Conservation (phyloP, 2,797 vertebrate genomes). For the Myotis planiceps region DNA sequence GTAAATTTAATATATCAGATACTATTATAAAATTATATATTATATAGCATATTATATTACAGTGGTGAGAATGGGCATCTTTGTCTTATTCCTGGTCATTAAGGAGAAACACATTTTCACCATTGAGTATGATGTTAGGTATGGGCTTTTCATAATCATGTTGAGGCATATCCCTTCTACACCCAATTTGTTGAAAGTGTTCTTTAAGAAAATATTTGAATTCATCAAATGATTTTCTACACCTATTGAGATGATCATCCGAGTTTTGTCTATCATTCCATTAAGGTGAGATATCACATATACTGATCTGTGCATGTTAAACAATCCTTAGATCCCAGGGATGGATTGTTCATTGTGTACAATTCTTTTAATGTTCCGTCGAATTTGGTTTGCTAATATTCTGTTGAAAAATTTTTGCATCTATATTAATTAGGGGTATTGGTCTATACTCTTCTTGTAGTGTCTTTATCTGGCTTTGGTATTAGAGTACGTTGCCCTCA, state of each 20-base stretch:
- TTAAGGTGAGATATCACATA: background rate
- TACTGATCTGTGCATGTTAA: background rate
- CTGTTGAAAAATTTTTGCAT: background rate
- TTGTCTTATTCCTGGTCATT: background rate
- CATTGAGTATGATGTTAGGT: background rate
- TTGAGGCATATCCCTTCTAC: background rate
- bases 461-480: background rate
- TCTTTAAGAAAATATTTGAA: background rate
- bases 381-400: background rate
- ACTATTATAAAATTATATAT: background rate
- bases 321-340: background rate
- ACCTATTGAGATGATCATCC: background rate
- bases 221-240: background rate
- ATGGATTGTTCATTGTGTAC: background rate
- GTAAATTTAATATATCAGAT: background rate
- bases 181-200: background rate
- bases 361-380: background rate
- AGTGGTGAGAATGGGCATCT: background rate
- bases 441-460: background rate
- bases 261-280: background rate
- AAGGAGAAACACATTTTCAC: background rate
- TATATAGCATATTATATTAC: background rate
- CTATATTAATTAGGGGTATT: background rate
- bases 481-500: background rate
- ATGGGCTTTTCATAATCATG: background rate